Evolutionary conservation across 2,113 vertebrate species (phyloP), one percentile per base, ranked within the genome.

Genomic region (Phodopus roborovskii): DNA sequence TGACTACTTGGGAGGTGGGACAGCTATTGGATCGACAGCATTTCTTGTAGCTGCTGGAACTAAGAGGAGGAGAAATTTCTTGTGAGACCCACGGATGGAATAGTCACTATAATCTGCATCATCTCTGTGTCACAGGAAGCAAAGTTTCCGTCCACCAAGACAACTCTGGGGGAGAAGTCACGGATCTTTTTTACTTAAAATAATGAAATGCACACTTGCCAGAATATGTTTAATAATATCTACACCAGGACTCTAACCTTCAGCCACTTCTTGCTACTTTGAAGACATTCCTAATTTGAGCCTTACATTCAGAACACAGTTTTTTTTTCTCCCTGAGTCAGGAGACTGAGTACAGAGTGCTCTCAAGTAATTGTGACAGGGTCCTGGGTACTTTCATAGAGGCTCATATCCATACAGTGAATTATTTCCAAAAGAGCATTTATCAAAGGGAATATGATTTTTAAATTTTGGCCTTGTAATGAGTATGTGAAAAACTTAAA

Each of bases 211-310:
- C 91, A 95, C 92, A 96, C 53, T 90, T 97, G 97, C 98, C 98
- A 98, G 98, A 96, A 94, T 98, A 97, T 95, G 85, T 98, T 98
- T 98, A 97, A 98, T 97, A 97, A 98, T 97, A 95, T 97, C 95
- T 90, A 96, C 96, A 97, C 87, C 98, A 94, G 92, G 82, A 56
- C 93, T 83, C 95, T 98, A 97, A 97, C 93, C 97, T 98, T 92
- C 97, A 97, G 97, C 97, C 96, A 97, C 86, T 97, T 94, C 97
- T 94, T 96, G 89, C 70, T 94, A 92, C 92, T 96, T 90, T 88
- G 94, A 97, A 90, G 93, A 20, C 90, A 97, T 96, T 96, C 81
- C 88, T 95, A 96, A 94, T 74, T 88, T 39, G 56, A 97, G 88
- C 92, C n/a, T 53, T 82, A 12, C 74, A 91, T 93, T 89, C 93